phyloP scores from a whole-genome alignment of 2,797 vertebrate genomes.

The Protosalanx chinensis region DNA sequence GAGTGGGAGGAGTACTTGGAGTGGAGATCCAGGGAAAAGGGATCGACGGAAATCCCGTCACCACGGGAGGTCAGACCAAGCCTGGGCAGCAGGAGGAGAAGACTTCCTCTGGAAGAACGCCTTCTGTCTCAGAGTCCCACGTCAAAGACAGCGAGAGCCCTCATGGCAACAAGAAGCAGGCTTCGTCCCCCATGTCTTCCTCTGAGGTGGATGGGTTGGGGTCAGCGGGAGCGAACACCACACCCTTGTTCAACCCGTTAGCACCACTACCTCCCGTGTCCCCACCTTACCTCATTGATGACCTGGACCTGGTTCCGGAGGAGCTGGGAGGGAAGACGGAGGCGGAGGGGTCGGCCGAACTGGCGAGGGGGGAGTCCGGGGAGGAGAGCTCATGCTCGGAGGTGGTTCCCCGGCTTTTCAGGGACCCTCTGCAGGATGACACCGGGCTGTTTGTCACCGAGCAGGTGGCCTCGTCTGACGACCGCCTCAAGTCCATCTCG shows the following conservation, averaged over 20 bases:
- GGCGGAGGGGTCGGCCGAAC: slow-evolving; percentile 45
- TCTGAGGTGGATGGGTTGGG: slow-evolving; percentile 35
- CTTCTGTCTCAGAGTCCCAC: slow-evolving; percentile 57
- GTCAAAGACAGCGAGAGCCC: slow-evolving; percentile 46
- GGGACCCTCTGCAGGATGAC: slow-evolving; percentile 96
- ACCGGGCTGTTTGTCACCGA: slow-evolving; percentile 89
- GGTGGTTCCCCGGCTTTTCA: slow-evolving; percentile 74
- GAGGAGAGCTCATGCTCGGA: slow-evolving; percentile 59
- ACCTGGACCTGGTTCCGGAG: slow-evolving; percentile 54
- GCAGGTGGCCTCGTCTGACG: slow-evolving; percentile 87
- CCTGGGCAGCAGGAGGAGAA: slow-evolving; percentile 64
- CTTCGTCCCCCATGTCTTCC: slow-evolving; percentile 20
- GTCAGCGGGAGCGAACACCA: slow-evolving; percentile 53
- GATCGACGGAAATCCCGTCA: slow-evolving; percentile 52
- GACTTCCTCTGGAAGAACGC: slow-evolving; percentile 50
- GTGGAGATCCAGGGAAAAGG: slow-evolving; percentile 31
- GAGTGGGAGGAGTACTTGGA: not conserved
- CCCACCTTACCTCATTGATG: slow-evolving; percentile 73
- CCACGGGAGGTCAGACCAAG: slow-evolving; percentile 57
- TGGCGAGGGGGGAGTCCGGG: slow-evolving; percentile 50
- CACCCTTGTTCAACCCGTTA: slow-evolving; percentile 53
- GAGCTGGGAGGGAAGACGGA: slow-evolving; percentile 31
- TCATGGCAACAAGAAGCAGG: slow-evolving; percentile 27
- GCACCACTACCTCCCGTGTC: slow-evolving; percentile 56
- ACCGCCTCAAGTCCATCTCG: slow-evolving; percentile 87